These are phyloP conservation scores for Panurus biarmicus DNA, from an alignment of 2,113 vertebrate genomes.

Conservation along the genomic window DNA sequence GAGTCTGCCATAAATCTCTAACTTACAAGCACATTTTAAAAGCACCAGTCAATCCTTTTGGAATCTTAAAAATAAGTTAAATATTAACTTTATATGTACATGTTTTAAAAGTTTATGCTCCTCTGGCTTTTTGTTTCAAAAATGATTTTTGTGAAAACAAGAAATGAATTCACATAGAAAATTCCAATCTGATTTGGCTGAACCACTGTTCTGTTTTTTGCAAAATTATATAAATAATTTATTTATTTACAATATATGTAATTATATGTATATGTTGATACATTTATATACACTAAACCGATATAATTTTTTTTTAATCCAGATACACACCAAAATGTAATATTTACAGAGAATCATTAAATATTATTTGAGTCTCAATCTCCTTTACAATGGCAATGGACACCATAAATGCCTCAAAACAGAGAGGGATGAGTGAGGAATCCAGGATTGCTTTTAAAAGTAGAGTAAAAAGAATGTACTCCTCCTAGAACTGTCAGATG, in stretches of 20 bases:
- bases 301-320: not conserved
- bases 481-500: not conserved
- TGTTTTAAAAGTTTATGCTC: not conserved
- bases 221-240: not conserved
- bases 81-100: not conserved
- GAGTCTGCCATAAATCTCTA: not conserved
- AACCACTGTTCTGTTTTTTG: not conserved
- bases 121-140: not conserved
- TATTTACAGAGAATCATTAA: not conserved
- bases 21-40: conserved; percentile 1
- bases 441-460: not conserved
- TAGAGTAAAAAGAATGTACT: not conserved
- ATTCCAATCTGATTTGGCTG: not conserved
- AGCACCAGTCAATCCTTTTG: not conserved
- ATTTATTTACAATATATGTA: not conserved
- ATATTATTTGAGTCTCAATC: not conserved
- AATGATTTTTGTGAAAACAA: not conserved
- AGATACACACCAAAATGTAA: not conserved
- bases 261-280: not conserved
- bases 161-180: not conserved
- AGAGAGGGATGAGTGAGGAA: not conserved
- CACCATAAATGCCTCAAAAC: not conserved
- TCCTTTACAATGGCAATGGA: not conserved
- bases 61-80: conserved; percentile 5
- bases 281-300: not conserved